Evolutionary conservation across 2,888 invertebrate genomes (phyloP).

Genomic region (Nephrocerus scutellatus): DNA sequence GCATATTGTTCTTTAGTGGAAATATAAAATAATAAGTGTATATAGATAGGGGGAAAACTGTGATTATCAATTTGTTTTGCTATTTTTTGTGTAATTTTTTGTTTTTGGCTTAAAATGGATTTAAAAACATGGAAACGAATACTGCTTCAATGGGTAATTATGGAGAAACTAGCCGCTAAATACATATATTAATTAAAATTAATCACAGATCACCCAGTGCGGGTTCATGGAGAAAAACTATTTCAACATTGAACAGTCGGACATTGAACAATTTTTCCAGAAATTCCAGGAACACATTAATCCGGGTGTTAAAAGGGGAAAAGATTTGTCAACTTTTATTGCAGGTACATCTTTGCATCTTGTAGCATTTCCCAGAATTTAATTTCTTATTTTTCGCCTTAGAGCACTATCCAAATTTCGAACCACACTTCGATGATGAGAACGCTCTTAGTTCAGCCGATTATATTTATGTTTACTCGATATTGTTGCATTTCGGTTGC

Average conservation of each 20-base stretch:
- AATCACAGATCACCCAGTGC: constrained; percentile 32
- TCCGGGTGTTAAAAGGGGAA: constrained; percentile 2
- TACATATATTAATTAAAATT: constrained; percentile 1
- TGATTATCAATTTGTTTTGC: neutral
- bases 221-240: constrained; percentile 28
- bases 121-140: constrained; percentile 32
- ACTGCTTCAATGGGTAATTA: constrained; percentile 35
- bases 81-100: neutral
- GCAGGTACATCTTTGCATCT: constrained; percentile 27
- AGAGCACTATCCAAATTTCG: constrained; percentile 39
- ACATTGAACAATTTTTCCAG: constrained; percentile 38
- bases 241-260: constrained; percentile 36
- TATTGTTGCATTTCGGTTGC: constrained; percentile 42
- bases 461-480: constrained; percentile 40
- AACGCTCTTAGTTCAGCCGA: constrained; percentile 32
- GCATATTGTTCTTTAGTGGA: too few relatives aligned
- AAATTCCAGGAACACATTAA: constrained; percentile 21
- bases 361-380: neutral
- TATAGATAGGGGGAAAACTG: too few relatives aligned
- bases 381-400: neutral
- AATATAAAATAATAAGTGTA: too few relatives aligned
- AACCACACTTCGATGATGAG: constrained; percentile 28
- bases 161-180: too few relatives aligned
- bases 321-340: constrained; percentile 28
- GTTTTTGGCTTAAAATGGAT: constrained; percentile 25